Percentiles rank a stretch among this genome's conserved stretches.
These are phyloP conservation scores for Oreochromis aureus DNA, from an alignment of 2,113 vertebrate genomes.

Conservation along the genomic window DNA sequence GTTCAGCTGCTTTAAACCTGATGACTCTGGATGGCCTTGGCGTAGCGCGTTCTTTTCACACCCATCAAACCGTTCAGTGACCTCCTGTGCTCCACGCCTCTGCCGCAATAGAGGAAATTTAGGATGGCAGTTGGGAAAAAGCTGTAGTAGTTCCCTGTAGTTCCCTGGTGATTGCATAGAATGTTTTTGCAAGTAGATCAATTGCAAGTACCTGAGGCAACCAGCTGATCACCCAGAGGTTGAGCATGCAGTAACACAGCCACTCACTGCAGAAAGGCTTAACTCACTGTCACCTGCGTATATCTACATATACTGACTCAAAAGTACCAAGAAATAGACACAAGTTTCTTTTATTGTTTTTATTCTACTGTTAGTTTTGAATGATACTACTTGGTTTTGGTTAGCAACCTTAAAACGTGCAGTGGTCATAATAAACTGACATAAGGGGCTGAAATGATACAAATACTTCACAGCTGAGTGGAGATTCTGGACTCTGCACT, in stretches of 20 bases:
- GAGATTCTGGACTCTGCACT: neutral
- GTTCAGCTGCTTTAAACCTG: neutral
- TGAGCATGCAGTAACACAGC: neutral
- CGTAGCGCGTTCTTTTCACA: neutral
- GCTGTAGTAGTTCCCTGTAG: neutral
- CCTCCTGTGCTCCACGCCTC: too few species aligned
- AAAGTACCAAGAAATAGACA: neutral
- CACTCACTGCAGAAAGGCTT: neutral
- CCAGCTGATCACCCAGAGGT: neutral
- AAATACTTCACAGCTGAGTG: neutral
- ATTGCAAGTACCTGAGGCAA: neutral
- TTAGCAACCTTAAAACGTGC: neutral
- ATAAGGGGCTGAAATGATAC: neutral
- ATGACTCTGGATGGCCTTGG: fast-evolving
- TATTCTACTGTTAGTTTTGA: neutral
- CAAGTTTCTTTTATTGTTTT: neutral
- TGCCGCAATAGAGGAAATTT: neutral
- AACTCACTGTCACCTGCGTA: neutral
- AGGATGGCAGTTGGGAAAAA: neutral
- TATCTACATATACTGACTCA: neutral
- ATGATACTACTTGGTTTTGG: neutral
- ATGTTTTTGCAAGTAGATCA: neutral
- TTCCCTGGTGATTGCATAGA: neutral
- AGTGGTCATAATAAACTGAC: neutral
- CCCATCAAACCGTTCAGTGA: too few species aligned